A percentile compares a stretch with the other conserved stretches of the same genome.
Evolutionary conservation across 2,888 invertebrate genomes (phyloP).

Genomic region (Unio delphinus): DNA sequence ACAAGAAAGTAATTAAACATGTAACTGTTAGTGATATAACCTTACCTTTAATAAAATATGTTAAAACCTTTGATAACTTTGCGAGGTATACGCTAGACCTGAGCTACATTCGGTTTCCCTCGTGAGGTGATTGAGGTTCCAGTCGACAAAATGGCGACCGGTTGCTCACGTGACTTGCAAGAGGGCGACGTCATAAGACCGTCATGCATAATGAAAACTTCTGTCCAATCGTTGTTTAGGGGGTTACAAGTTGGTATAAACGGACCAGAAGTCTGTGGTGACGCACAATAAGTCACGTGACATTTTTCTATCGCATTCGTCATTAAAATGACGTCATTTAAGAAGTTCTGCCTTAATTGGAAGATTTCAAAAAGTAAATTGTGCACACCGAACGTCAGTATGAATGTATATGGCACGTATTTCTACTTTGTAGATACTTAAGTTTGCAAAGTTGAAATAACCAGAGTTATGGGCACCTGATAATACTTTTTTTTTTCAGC

Average conservation of each 20-base stretch:
- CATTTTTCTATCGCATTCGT: not conserved
- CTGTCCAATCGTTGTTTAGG: conserved; percentile 30
- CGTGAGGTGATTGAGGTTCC: conserved; percentile 35
- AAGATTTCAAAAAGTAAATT: conserved; percentile 2
- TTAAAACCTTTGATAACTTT: too few relatives aligned
- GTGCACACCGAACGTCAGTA: conserved; percentile 1
- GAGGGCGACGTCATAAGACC: conserved; percentile 46
- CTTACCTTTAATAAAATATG: too few relatives aligned
- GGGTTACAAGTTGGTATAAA: conserved; percentile 23
- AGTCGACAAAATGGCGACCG: conserved; percentile 50
- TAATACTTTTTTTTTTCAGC: too few relatives aligned
- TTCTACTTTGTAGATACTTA: too few relatives aligned
- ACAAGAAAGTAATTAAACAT: too few relatives aligned
- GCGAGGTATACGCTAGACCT: too few relatives aligned
- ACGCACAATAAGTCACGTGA: conserved; percentile 1
- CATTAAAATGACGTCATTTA: too few relatives aligned
- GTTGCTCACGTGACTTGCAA: conserved; percentile 46
- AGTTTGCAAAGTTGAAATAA: too few relatives aligned
- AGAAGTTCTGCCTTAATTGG: too few relatives aligned
- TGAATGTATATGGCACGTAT: too few relatives aligned
- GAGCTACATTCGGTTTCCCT: conserved; percentile 15
- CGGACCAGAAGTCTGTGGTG: conserved; percentile 2
- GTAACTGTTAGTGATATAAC: too few relatives aligned
- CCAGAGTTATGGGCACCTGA: too few relatives aligned
- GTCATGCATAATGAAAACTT: conserved; percentile 44